These are phyloP conservation scores for Cairina moschata DNA, from an alignment of 2,113 vertebrate genomes.

Conservation along the genomic window DNA sequence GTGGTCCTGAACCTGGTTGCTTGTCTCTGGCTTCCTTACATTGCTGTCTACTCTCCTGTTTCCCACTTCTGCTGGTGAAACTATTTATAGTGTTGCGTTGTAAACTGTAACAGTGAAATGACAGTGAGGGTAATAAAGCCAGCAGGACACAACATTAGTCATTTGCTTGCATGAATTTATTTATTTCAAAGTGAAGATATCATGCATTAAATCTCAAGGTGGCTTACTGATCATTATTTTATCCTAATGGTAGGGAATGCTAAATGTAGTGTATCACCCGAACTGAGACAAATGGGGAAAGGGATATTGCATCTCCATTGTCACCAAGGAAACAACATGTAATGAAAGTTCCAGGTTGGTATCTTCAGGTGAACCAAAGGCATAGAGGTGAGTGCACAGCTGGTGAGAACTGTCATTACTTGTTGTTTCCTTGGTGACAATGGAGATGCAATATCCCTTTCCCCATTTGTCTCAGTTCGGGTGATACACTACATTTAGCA, in stretches of 20 bases:
- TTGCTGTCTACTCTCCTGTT: neutral
- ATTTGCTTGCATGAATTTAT: neutral
- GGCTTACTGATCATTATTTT: slow-evolving; percentile 10
- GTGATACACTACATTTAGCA: neutral
- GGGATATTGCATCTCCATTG: neutral
- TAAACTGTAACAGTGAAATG: neutral
- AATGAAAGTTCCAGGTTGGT: slow-evolving; percentile 3
- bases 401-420: slow-evolving; percentile 2
- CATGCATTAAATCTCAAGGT: neutral
- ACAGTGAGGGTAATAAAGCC: neutral
- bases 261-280: neutral
- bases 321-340: slow-evolving; percentile 45
- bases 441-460: neutral
- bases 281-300: neutral
- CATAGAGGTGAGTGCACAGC: too few species aligned
- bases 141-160: neutral
- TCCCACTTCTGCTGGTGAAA: neutral
- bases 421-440: slow-evolving; percentile 48
- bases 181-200: neutral
- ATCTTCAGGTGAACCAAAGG: too few species aligned
- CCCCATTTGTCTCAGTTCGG: neutral
- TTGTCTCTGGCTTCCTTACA: neutral
- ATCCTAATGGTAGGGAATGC: neutral
- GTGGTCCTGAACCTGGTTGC: neutral
- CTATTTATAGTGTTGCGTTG: neutral